Conservation (phyloP, 1,140 invertebrate genomes). For the Brachionus manjavacas region DNA sequence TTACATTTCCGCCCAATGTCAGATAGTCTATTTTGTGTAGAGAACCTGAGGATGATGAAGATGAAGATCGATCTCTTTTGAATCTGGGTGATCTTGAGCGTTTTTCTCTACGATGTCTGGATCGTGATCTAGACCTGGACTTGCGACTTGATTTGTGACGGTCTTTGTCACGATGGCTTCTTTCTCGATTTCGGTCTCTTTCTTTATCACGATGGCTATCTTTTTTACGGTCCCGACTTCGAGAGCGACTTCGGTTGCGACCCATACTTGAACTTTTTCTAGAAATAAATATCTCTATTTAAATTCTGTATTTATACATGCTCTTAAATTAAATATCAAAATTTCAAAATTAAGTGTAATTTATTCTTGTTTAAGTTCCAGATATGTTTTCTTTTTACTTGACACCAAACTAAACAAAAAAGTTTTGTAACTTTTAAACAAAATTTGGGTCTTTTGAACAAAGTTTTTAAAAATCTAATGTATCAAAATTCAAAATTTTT, state of each 20-base stretch:
- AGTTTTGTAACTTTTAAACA: no score
- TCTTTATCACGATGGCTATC: slow-evolving; percentile 25
- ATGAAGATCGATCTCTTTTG: not conserved
- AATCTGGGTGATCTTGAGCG: not conserved
- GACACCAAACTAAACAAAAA: no score
- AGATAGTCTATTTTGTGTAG: not conserved
- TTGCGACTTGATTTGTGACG: not conserved
- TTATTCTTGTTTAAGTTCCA: not conserved
- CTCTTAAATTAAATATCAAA: not conserved
- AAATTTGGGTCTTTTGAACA: no score
- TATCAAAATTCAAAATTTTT: no score
- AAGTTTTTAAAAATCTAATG: no score
- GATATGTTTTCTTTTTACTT: no score
- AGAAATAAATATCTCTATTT: not conserved
- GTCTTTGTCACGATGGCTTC: not conserved
- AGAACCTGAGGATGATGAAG: not conserved
- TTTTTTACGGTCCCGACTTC: slow-evolving; percentile 42
- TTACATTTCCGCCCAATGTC: slow-evolving; percentile 1
- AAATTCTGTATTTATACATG: not conserved
- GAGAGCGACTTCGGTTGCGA: slow-evolving; percentile 11
- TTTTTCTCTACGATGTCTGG: slow-evolving; percentile 19
- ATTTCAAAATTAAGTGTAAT: not conserved
- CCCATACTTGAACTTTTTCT: not conserved
- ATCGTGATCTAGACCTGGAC: not conserved
- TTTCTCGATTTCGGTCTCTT: not conserved